Conservation (phyloP, 2,888 invertebrate species). For the Trachelus stipa region DNA sequence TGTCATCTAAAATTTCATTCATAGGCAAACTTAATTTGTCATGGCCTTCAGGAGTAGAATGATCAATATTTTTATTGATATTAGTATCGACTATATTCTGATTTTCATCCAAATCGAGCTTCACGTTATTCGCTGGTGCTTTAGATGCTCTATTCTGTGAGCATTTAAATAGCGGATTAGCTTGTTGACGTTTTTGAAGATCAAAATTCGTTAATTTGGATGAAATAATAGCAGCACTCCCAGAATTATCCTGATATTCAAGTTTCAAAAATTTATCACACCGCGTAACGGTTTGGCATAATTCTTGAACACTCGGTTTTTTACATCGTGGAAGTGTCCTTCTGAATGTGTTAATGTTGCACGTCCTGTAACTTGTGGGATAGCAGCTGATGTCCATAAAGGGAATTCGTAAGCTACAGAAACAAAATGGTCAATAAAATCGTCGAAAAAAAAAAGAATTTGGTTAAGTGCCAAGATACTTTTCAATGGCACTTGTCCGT, state of each 20-base stretch:
- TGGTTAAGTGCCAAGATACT: neutral
- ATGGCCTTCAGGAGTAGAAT: no score
- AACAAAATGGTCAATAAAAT: constrained; percentile 1
- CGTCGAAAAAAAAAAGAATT: neutral
- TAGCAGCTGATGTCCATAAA: constrained; percentile 10
- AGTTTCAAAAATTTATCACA: constrained; percentile 4
- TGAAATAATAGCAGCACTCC: neutral
- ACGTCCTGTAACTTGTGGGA: constrained; percentile 5
- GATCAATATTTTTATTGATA: no score
- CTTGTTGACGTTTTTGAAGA: no score
- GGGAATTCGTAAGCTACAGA: neutral
- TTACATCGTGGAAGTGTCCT: neutral
- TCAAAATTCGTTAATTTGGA: constrained; percentile 8
- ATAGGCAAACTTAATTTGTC: no score
- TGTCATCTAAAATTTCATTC: no score
- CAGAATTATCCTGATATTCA: neutral
- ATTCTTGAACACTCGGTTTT: neutral
- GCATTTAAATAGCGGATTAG: no score
- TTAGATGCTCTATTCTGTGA: no score
- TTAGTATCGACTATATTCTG: no score
- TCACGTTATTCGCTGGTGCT: no score
- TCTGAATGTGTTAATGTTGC: neutral
- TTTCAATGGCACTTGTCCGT: no score
- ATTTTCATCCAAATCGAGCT: no score
- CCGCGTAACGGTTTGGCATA: neutral